phyloP scores from a whole-genome alignment of 1,140 invertebrate genomes.

The Protaetia brevitarsis region DNA sequence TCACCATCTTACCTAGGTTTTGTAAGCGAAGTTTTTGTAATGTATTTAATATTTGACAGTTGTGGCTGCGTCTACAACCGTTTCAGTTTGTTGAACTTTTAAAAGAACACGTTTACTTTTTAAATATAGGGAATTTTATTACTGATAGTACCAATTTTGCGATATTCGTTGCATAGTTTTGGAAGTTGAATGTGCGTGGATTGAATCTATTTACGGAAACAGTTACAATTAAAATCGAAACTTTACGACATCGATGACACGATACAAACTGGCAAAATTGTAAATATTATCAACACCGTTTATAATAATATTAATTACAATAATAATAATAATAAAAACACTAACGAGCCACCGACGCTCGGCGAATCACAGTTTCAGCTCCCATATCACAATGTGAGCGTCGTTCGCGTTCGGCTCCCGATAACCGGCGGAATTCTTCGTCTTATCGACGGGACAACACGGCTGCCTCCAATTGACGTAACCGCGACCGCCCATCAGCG shows the following conservation, averaged over 20 bases:
- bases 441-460: conserved; percentile 56
- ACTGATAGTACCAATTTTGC: too few species aligned
- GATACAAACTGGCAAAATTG: not conserved
- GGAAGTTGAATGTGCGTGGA: too few species aligned
- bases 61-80: too few species aligned
- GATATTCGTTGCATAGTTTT: too few species aligned
- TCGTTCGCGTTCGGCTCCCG: conserved; percentile 69
- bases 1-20: too few species aligned
- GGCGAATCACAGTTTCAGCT: conserved; percentile 79
- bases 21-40: too few species aligned
- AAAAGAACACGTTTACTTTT: too few species aligned
- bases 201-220: not conserved
- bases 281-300: conserved; percentile 19
- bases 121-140: too few species aligned
- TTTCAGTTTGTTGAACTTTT: too few species aligned
- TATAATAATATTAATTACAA: not conserved
- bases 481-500: conserved; percentile 81
- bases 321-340: conserved; percentile 1
- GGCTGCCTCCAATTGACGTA: conserved; percentile 80
- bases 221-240: not conserved
- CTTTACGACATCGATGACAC: not conserved
- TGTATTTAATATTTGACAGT: too few species aligned
- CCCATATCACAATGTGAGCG: conserved; percentile 85
- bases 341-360: too few species aligned
- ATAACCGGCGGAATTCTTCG: conserved; percentile 42